phyloP scores from a whole-genome alignment of 2,888 invertebrate genomes.

The Metopia argyrocephala region DNA sequence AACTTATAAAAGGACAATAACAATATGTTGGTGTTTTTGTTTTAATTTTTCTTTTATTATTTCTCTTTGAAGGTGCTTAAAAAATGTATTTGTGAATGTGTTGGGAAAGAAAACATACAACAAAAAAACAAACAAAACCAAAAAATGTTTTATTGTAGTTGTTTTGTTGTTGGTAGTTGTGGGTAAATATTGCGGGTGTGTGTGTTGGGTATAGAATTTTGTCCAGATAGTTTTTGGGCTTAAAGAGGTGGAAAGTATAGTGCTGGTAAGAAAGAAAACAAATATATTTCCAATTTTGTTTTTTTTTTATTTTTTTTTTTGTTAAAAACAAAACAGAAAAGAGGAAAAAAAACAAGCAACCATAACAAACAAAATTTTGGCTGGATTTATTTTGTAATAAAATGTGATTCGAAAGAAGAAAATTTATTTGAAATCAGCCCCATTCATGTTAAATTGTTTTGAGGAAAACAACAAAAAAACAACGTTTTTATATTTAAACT shows the following conservation, averaged over 20 bases:
- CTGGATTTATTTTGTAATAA: conserved; percentile 26
- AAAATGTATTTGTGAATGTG: too few relatives aligned
- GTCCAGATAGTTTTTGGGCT: too few relatives aligned
- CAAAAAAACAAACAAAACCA: neutral
- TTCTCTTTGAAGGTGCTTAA: conserved; percentile 19
- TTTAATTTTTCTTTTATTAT: neutral
- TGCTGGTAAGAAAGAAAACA: too few relatives aligned
- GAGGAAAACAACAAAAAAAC: too few relatives aligned
- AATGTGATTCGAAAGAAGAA: neutral
- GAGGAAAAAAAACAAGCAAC: conserved; percentile 6
- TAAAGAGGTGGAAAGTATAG: too few relatives aligned
- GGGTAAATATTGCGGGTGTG: neutral
- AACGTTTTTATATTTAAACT: too few relatives aligned
- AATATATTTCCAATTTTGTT: too few relatives aligned
- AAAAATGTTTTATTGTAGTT: neutral
- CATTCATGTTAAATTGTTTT: neutral
- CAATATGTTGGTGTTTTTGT: neutral
- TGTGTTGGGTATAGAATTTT: too few relatives aligned
- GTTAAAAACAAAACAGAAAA: neutral
- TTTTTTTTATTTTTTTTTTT: conserved; percentile 14
- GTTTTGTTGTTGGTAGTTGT: neutral
- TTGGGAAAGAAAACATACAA: conserved; percentile 11
- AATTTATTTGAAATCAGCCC: neutral
- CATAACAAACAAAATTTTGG: conserved; percentile 12
- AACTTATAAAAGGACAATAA: conserved; percentile 43